phyloP scores from a whole-genome alignment of 1,140 invertebrate species.

The Matsumurasca onukii region DNA sequence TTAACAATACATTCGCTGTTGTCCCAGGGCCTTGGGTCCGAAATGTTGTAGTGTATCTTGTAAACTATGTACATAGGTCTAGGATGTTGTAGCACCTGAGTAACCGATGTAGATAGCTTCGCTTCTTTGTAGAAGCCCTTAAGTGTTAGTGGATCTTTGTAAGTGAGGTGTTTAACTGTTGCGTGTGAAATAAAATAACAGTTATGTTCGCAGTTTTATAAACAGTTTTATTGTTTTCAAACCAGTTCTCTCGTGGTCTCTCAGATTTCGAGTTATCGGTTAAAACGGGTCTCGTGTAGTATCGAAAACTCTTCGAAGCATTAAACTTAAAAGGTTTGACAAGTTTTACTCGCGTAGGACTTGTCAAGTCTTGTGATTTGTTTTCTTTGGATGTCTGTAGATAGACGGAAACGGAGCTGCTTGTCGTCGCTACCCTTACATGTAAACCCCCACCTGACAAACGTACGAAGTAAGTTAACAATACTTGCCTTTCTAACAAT shows the following conservation, averaged over 20 bases:
- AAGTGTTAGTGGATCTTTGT: constrained; percentile 15
- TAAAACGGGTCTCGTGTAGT: constrained; percentile 34
- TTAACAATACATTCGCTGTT: not conserved
- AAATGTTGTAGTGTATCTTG: constrained; percentile 1
- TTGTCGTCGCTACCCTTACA: no score
- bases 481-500: constrained; percentile 18
- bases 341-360: not conserved
- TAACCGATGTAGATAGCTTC: constrained; percentile 10
- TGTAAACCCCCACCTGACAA: not conserved
- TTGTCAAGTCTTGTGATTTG: constrained; percentile 13
- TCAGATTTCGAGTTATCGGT: constrained; percentile 34
- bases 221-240: not conserved
- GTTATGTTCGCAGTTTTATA: constrained; percentile 9
- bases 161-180: constrained; percentile 16
- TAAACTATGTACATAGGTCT: constrained; percentile 14
- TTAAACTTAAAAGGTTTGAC: constrained; percentile 12
- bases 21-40: not conserved
- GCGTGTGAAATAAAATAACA: constrained; percentile 7
- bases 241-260: constrained; percentile 28
- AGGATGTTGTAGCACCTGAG: constrained; percentile 7
- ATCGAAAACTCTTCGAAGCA: constrained; percentile 17
- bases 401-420: not conserved
- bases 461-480: not conserved
- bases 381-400: constrained; percentile 10
- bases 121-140: not conserved